Base-by-base conservation (phyloP, 2,797 vertebrate species). In the Denticeps clupeoides region DNA sequence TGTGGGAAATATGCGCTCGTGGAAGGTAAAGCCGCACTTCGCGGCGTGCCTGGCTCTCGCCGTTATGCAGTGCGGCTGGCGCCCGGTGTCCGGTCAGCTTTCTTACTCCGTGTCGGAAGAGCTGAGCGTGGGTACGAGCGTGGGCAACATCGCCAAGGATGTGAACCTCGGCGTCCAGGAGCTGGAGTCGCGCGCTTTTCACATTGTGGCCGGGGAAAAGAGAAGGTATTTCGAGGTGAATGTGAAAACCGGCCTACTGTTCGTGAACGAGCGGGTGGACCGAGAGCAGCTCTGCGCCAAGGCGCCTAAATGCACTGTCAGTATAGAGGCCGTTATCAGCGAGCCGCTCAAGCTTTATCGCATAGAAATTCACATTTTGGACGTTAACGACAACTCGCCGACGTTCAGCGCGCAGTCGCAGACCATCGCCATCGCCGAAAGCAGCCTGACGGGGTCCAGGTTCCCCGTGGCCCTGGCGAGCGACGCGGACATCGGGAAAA, bases 241-340 rank as follows among this genome's bases (percentile, higher is more conserved):
- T 47, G 48, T 75, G 22, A 77, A 82, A 10, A 89, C 75, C 2
- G 89, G 91, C 2, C 62, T 70, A 8, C 78, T 95, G 48, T 71
- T 85, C 59, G 84, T 92, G 32, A 80, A 75, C 66, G 86, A 88
- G 63, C 84, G 81, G 46, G 80, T 94, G 52, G 89, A 95, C 68
- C 75, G 89, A 4, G 91, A 95, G 58, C 72, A 72, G 25, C 74
- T 94, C 13, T 95, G 92, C 12, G 74, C 79, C 29, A 82, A 83
- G 45, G 75, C 72, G 37, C 69, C 62, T 5, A 64, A 82, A 56
- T 95, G 91, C 58, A 75, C 87, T 16, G 78, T 94, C 46, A 79
- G 78, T 65, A 69, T 93, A 64, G 87, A 93, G 71, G 53, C 89
- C 51, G 81, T 89, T 63, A 71, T 89, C 10, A 87, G 86, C 51